Percentiles rank a stretch among this genome's conserved stretches.
Conservation (phyloP, 2,888 invertebrate genomes). For the Cephonodes hylas region DNA sequence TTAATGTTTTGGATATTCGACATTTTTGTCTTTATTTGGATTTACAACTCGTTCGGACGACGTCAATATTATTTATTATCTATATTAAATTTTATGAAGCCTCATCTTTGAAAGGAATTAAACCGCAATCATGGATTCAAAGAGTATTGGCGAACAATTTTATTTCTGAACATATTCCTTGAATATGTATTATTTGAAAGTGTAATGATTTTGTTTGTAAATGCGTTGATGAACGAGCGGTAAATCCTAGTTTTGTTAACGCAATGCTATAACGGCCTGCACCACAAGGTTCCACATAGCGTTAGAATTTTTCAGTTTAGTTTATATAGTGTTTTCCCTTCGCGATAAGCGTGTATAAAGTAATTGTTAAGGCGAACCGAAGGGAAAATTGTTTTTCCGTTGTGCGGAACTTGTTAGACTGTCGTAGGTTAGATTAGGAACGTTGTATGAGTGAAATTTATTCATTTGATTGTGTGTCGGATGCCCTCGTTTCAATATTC, state of each 20-base stretch:
- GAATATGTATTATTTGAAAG: background rate
- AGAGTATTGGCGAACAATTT: background rate
- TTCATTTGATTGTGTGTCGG: constrained; percentile 53
- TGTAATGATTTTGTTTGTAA: background rate
- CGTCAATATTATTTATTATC: background rate
- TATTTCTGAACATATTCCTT: background rate
- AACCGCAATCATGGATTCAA: background rate
- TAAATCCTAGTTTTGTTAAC: constrained; percentile 2
- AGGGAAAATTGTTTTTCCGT: constrained; percentile 76
- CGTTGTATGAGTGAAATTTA: constrained; percentile 66
- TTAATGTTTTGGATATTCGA: background rate
- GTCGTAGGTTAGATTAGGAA: constrained; percentile 74
- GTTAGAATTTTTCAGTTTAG: constrained; percentile 57
- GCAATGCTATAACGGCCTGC: constrained; percentile 55
- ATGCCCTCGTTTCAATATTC: constrained; percentile 35
- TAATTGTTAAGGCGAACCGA: constrained; percentile 58
- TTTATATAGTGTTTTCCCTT: constrained; percentile 62
- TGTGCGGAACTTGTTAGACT: constrained; percentile 79
- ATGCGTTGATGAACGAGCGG: constrained; percentile 1
- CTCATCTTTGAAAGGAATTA: background rate
- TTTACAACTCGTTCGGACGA: background rate
- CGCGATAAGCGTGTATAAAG: constrained; percentile 64
- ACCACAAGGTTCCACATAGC: constrained; percentile 72
- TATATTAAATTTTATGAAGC: background rate
- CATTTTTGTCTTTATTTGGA: background rate